These are phyloP conservation scores for Tortricodes alternella DNA, from an alignment of 2,888 invertebrate genomes.

Conservation along the genomic window DNA sequence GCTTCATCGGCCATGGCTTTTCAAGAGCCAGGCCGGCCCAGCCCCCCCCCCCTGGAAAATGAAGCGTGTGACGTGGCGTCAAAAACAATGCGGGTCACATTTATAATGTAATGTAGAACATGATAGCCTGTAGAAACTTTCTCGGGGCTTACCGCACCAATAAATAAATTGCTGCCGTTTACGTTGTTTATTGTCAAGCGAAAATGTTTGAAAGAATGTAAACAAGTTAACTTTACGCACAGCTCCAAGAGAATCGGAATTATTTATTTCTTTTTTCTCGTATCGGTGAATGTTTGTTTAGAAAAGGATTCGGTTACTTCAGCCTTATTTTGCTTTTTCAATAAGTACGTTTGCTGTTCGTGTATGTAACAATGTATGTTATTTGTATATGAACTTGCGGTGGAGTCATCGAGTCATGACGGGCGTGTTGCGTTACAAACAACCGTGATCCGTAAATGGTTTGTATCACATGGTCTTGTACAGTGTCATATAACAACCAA, in stretches of 20 bases:
- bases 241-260: constrained; percentile 4
- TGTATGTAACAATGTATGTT: constrained; percentile 2
- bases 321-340: neutral
- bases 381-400: constrained; percentile 9
- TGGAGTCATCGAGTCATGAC: constrained; percentile 18
- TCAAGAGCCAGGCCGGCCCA: too few species aligned
- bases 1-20: too few species aligned
- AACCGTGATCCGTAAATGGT: constrained; percentile 23
- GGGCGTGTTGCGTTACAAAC: constrained; percentile 14
- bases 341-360: neutral
- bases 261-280: constrained; percentile 14
- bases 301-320: neutral
- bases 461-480: constrained; percentile 10
- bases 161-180: constrained; percentile 15
- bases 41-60: too few species aligned
- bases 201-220: constrained; percentile 25
- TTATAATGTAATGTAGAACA: constrained; percentile 5
- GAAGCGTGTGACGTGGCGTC: too few species aligned
- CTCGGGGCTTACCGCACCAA: neutral
- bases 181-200: constrained; percentile 20
- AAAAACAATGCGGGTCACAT: neutral
- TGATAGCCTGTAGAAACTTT: neutral
- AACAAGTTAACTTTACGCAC: constrained; percentile 21
- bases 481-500: constrained; percentile 1
- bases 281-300: neutral